Evolutionary conservation across 1,140 invertebrate genomes (phyloP).

Genomic region (Zophobas atratus): DNA sequence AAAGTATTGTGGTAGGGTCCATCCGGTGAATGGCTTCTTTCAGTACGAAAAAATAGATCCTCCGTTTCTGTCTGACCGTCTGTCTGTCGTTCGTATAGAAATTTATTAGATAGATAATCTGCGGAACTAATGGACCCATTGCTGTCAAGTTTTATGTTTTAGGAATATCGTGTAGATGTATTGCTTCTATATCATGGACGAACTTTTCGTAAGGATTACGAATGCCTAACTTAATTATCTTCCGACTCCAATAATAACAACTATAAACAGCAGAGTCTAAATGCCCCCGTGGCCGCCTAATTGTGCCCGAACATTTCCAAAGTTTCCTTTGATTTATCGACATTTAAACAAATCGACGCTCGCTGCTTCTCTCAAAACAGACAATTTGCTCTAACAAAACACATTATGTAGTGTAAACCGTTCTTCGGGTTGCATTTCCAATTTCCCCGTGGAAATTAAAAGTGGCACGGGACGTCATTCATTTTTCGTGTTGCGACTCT

Average conservation of each 20-base stretch:
- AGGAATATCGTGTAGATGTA: no score
- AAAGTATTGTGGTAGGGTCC: no score
- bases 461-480: conserved; percentile 29
- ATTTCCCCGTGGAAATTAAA: conserved; percentile 43
- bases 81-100: no score
- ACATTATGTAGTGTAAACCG: conserved; percentile 29
- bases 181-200: no score
- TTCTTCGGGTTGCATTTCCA: conserved; percentile 35
- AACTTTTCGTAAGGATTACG: no score
- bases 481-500: conserved; percentile 1
- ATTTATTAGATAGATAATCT: no score
- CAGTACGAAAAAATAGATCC: no score
- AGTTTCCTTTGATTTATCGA: background rate
- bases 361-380: conserved; percentile 3
- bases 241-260: no score
- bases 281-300: background rate
- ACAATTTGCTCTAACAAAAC: conserved; percentile 20
- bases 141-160: background rate
- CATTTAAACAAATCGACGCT: background rate
- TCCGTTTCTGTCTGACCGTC: no score
- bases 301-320: background rate
- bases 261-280: no score
- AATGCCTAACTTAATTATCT: no score
- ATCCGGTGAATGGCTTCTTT: no score
- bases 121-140: background rate